A percentile compares a stretch with the other conserved stretches of the same genome.
Conservation (phyloP, 1,140 invertebrate genomes). For the Halictus rubicundus region DNA sequence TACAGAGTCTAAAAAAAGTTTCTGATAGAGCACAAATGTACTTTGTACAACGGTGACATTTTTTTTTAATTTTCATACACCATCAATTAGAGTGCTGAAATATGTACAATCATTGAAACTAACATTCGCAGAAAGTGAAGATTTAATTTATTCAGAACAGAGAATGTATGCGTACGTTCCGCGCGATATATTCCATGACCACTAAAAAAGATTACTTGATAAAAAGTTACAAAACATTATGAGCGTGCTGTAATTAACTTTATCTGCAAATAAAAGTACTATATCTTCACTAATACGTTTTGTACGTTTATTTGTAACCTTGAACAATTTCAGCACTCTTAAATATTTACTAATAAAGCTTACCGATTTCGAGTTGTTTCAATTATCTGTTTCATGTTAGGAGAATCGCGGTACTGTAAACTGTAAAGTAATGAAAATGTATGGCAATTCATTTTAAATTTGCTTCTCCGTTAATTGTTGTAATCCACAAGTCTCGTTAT, state of each 20-base stretch:
- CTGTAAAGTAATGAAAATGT: constrained; percentile 58
- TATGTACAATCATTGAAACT: constrained; percentile 35
- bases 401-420: constrained; percentile 56
- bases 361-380: constrained; percentile 2
- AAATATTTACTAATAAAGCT: constrained; percentile 1
- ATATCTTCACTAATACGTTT: constrained; percentile 43
- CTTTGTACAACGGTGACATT: constrained; percentile 13
- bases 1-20: constrained; percentile 1
- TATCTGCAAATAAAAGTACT: constrained; percentile 58
- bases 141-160: neutral
- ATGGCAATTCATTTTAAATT: constrained; percentile 37
- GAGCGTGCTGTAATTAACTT: constrained; percentile 48
- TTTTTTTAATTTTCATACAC: constrained; percentile 35
- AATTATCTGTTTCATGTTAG: neutral
- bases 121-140: constrained; percentile 17
- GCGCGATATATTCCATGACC: constrained; percentile 36
- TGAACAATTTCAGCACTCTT: constrained; percentile 61
- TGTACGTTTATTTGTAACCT: constrained; percentile 53
- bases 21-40: constrained; percentile 40
- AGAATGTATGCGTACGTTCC: constrained; percentile 28
- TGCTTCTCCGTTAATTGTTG: constrained; percentile 11
- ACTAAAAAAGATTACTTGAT: neutral
- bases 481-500: constrained; percentile 15
- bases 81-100: constrained; percentile 63
- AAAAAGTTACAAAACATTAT: constrained; percentile 21